Conservation (phyloP, 2,113 vertebrate species). For the Bambusicola thoracicus region DNA sequence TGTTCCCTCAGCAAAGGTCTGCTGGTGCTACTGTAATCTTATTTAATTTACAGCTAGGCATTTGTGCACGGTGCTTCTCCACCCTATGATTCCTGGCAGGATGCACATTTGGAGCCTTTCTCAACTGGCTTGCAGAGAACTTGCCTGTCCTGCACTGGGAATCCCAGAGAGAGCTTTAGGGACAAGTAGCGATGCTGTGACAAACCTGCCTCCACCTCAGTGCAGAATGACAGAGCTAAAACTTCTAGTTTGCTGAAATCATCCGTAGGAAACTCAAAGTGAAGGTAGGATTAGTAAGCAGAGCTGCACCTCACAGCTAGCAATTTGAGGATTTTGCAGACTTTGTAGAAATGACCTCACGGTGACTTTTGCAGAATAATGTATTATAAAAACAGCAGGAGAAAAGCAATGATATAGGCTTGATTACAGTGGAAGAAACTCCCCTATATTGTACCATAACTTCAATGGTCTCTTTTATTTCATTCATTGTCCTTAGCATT, state of each 20-base stretch:
- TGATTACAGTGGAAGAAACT: slow-evolving; percentile 26
- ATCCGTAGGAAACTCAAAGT: slow-evolving; percentile 10
- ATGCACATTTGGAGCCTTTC: background rate
- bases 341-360: slow-evolving; percentile 4
- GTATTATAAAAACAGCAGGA: background rate
- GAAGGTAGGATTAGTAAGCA: background rate
- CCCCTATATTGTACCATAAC: slow-evolving; percentile 17
- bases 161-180: background rate
- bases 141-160: background rate
- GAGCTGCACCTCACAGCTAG: background rate
- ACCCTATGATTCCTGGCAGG: background rate
- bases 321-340: slow-evolving; percentile 5
- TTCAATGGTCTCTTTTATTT: slow-evolving; percentile 45
- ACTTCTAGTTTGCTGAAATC: background rate
- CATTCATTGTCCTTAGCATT: slow-evolving; percentile 42
- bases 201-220: background rate
- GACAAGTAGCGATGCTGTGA: accelerated
- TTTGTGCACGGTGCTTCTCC: background rate
- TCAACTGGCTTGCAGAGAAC: background rate
- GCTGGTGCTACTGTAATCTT: background rate
- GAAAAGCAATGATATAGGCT: slow-evolving; percentile 11
- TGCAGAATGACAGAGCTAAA: background rate
- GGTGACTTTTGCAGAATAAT: background rate
- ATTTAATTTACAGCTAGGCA: background rate
- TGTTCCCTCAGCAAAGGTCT: background rate